Evolutionary conservation across 1,140 invertebrate genomes (phyloP), one percentile per base, ranked within the genome.

Genomic region (Solenopsis invicta): DNA sequence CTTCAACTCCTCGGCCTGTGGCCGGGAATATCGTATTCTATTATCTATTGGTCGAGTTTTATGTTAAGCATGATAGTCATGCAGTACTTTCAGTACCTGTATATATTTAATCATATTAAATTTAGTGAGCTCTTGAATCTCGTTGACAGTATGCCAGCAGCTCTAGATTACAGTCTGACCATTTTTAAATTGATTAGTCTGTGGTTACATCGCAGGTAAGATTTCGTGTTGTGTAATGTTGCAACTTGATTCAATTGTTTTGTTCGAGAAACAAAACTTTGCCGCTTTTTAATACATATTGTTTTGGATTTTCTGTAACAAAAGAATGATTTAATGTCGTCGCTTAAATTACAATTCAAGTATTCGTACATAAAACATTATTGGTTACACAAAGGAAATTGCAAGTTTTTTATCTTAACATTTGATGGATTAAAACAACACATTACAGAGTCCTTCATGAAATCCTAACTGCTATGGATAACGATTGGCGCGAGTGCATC

Each of bases 121-220:
- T 4, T 62, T 13, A 52, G 24, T 16, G 77, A 80, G 48, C 18
- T 85, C 9, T 34, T 41, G 6, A 64, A 85, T 62, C 54, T 85
- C 3, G 48, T 85, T 48, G 81, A 76, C n/a, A 10, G 45, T 10
- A 24, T 85, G 9, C 13, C 56, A 9, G 10, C 13, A 18, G 29
- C 71, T 52, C 10, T 85, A 41, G 29, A 61, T 0, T 62, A 64
- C 9, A 85, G 56, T 61, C 61, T 85, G 34, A 61, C 48, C 6
- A 5, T 54, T 59, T 18, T 85, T n/a, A 85, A 85, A 41, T 18
- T 76, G 29, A 37, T 8, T 21, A 64, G 29, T 18, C n/a, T 85
- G 50, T 85, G 81, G 81, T 52, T 41, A 18, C 8, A 85, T 64
- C 81, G 61, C 41, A 56, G 81, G 81, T 85, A 85, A 80, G 62